Conservation (phyloP, 2,888 invertebrate genomes). For the Mechanitis messenoides region DNA sequence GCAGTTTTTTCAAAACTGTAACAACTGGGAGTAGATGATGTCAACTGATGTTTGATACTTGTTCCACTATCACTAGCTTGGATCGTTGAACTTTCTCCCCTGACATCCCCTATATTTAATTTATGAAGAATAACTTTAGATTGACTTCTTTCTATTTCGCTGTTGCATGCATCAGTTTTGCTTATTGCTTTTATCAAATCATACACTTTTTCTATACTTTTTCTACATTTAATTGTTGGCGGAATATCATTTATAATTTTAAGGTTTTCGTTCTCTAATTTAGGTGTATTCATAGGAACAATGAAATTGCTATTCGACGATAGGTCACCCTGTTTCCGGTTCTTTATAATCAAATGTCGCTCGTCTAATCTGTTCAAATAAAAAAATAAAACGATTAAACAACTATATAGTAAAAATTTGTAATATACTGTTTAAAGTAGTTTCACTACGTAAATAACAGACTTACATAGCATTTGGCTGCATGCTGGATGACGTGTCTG, state of each 20-base stretch:
- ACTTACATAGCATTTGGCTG: slow-evolving; percentile 22
- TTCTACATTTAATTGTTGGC: slow-evolving; percentile 50
- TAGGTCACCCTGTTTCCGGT: slow-evolving; percentile 7
- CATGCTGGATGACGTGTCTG: slow-evolving; percentile 20
- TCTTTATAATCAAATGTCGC: slow-evolving; percentile 14
- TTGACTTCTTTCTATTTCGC: slow-evolving; percentile 31
- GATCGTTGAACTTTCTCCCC: slow-evolving; percentile 33
- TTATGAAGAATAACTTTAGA: slow-evolving; percentile 10
- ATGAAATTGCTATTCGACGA: slow-evolving; percentile 19
- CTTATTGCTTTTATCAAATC: slow-evolving; percentile 52
- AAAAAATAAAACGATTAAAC: neutral
- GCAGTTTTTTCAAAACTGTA: slow-evolving; percentile 46
- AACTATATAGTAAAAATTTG: too few species aligned
- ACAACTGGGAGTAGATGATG: slow-evolving; percentile 47
- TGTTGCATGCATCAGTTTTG: slow-evolving; percentile 35
- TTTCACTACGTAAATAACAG: neutral
- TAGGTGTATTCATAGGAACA: slow-evolving; percentile 36
- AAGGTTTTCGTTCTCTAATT: slow-evolving; percentile 15
- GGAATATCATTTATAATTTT: slow-evolving; percentile 31
- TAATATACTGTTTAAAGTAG: too few species aligned
- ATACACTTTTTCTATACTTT: slow-evolving; percentile 65
- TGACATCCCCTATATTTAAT: slow-evolving; percentile 20
- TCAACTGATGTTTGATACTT: slow-evolving; percentile 50
- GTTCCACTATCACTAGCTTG: slow-evolving; percentile 57
- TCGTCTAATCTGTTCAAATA: slow-evolving; percentile 21